Evolutionary conservation across 2,113 vertebrate genomes (phyloP), one percentile per base, ranked within the genome.

Genomic region (Okapia johnstoni): DNA sequence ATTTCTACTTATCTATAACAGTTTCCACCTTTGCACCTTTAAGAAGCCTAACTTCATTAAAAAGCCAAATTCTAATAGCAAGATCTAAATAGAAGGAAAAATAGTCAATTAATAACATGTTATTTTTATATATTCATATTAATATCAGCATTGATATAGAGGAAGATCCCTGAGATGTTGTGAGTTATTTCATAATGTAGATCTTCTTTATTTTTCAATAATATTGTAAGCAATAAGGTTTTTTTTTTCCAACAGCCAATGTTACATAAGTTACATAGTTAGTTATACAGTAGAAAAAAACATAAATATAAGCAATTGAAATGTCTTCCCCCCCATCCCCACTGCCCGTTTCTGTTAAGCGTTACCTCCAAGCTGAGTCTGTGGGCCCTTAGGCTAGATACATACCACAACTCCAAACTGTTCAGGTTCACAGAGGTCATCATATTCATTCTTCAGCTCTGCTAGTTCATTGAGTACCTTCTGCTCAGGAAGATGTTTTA

Each of bases 361-460:
- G 0, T 63, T n/a, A 98, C 36, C 28, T 79, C 4, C 84, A 40
- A 63, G 73, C 3, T 84, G 61, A 88, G 70, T 77, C 52, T 83
- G 30, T 54, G 46, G 40, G 7, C 40, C 15, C 63, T 16, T 95
- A 63, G 8, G 84, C 13, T 88, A 95, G 57, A 95, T 98, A 99
- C 99, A 96, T 99, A 99, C 99, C 99, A 99, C 99, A 97, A 99
- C 99, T 98, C 99, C 99, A 99, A 99, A 99, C 50, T 99, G 99
- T 97, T 99, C 99, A 2, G 99, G 99, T 93, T 99, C 99, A 83
- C 99, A 99, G 9, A 99, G 99, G 97, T 99, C 99, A 16, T 99
- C 98, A 87, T 99, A 99, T 97, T 99, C 99, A 94, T 98, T 98
- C 98, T 99, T 99, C 94, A 99, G 98, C 98, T 99, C 99, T 0